Conservation (phyloP, 1,140 invertebrate genomes). For the Tetragonula clypearis region DNA sequence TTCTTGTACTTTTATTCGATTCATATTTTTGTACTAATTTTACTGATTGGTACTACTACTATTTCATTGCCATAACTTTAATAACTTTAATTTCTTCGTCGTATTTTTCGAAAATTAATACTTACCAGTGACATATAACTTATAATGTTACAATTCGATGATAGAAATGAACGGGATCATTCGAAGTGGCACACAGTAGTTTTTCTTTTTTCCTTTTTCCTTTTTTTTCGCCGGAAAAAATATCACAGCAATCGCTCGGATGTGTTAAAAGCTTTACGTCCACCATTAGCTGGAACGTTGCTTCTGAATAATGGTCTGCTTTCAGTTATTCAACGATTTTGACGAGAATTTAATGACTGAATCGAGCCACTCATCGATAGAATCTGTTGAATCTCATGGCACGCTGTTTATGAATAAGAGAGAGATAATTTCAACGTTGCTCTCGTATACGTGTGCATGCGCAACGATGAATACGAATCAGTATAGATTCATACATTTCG, state of each 20-base stretch:
- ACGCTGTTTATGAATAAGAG: neutral
- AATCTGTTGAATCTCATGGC: neutral
- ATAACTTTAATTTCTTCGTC: too few relatives aligned
- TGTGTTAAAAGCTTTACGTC: slow-evolving; percentile 74
- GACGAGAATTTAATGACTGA: slow-evolving; percentile 20
- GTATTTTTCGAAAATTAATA: too few relatives aligned
- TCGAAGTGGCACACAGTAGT: neutral
- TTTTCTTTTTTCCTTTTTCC: neutral
- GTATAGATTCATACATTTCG: neutral
- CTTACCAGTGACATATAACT: neutral
- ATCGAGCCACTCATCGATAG: neutral
- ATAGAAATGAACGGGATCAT: neutral
- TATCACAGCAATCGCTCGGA: slow-evolving; percentile 47
- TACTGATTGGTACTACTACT: too few relatives aligned
- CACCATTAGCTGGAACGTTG: slow-evolving; percentile 22
- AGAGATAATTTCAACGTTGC: slow-evolving; percentile 2
- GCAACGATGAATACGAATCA: neutral
- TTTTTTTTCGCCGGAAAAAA: neutral
- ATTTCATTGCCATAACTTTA: neutral
- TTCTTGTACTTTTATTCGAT: too few relatives aligned
- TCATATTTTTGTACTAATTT: too few relatives aligned
- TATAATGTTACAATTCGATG: neutral
- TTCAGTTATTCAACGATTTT: slow-evolving; percentile 40
- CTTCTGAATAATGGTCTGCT: slow-evolving; percentile 37
- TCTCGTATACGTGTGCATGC: neutral